A percentile compares a stretch with the other conserved stretches of the same genome.
These are phyloP conservation scores for Dusona sp. DNA, from an alignment of 2,888 invertebrate species.

Conservation along the genomic window DNA sequence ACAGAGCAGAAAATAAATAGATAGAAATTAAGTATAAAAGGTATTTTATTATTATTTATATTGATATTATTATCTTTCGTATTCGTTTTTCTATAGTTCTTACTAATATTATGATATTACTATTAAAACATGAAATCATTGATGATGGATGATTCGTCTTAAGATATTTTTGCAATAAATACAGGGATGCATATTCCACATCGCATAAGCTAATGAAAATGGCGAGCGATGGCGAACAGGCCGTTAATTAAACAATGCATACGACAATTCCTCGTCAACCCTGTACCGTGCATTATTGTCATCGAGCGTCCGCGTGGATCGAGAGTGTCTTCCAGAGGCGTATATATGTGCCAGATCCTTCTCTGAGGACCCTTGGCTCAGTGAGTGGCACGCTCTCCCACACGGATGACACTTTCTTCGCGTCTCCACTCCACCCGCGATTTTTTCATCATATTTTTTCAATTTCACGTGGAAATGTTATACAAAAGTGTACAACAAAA, in stretches of 20 bases:
- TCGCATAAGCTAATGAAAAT: slow-evolving; percentile 65
- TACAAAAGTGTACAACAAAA: neutral
- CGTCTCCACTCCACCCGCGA: slow-evolving; percentile 44
- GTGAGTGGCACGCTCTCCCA: slow-evolving; percentile 77
- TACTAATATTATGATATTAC: neutral
- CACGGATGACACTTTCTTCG: slow-evolving; percentile 74
- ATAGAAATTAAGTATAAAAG: neutral
- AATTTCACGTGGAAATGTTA: slow-evolving; percentile 28
- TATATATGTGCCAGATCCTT: slow-evolving; percentile 53
- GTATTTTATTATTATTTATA: neutral
- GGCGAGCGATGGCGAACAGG: slow-evolving; percentile 57
- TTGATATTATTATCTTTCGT: too few species aligned
- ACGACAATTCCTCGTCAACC: slow-evolving; percentile 62
- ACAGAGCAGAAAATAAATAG: neutral
- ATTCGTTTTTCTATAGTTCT: neutral
- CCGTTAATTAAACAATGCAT: slow-evolving; percentile 71
- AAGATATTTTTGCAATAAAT: slow-evolving; percentile 26
- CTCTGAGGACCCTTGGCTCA: slow-evolving; percentile 70
- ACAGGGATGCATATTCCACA: slow-evolving; percentile 55
- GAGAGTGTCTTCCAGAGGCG: slow-evolving; percentile 40
- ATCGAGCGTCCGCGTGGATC: slow-evolving; percentile 2
- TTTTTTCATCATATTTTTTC: slow-evolving; percentile 1
- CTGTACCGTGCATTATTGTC: slow-evolving; percentile 64
- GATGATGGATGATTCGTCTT: neutral
- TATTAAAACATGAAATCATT: neutral